These are phyloP conservation scores for Hippopotamus amphibius DNA, from an alignment of 2,113 vertebrate species.

Conservation along the genomic window DNA sequence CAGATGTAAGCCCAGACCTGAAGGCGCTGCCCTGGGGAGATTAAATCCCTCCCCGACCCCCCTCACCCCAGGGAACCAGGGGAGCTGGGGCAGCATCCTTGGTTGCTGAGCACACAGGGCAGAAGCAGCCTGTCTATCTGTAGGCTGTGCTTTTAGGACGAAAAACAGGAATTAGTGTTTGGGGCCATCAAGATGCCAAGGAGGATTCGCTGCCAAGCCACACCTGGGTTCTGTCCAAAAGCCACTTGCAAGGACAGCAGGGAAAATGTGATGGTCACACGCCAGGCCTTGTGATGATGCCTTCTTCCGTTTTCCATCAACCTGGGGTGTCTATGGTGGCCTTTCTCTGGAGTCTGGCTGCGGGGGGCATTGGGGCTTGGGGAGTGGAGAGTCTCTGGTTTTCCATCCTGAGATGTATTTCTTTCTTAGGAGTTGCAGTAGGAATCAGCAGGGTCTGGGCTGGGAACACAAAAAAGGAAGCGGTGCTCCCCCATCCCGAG, in stretches of 20 bases:
- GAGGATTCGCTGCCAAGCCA: conserved; percentile 56
- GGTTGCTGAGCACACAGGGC: background rate
- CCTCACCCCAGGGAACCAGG: background rate
- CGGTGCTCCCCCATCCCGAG: background rate
- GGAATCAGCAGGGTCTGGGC: conserved; percentile 69
- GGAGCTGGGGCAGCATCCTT: background rate
- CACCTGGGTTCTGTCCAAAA: conserved; percentile 37
- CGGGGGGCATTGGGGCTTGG: accelerated
- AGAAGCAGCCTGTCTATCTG: conserved; percentile 47
- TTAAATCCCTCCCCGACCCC: background rate
- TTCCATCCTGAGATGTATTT: conserved; percentile 59
- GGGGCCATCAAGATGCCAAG: conserved; percentile 22
- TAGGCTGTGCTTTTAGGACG: background rate
- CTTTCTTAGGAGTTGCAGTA: conserved; percentile 76
- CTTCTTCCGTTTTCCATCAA: background rate
- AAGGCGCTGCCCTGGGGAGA: background rate
- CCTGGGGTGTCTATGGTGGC: background rate
- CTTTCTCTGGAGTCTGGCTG: background rate
- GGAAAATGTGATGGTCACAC: background rate
- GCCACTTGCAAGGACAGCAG: background rate
- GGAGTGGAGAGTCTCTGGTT: background rate
- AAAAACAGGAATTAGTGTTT: conserved; percentile 45
- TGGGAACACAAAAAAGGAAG: conserved; percentile 65
- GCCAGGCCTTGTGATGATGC: background rate
- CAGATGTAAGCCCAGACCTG: background rate